Evolutionary conservation across 2,113 vertebrate species (phyloP).

Genomic region (Vireo altiloquus): DNA sequence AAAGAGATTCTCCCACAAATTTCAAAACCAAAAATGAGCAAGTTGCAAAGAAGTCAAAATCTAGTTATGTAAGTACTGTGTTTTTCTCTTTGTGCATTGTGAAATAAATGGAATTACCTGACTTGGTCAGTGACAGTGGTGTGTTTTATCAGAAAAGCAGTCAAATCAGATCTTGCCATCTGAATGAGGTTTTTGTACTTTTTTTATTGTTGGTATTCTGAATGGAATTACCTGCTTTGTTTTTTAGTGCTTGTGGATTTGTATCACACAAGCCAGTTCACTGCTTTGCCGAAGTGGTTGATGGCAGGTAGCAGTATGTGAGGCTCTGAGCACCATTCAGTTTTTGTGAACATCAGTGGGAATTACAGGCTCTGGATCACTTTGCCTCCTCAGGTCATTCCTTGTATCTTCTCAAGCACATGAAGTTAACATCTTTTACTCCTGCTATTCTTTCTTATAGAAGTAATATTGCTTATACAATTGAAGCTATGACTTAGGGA

Average conservation of each 20-base stretch:
- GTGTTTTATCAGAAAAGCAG: not conserved
- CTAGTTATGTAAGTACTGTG: slow-evolving; percentile 71
- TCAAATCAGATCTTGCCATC: not conserved
- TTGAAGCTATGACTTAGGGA: not conserved
- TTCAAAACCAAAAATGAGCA: slow-evolving; percentile 39
- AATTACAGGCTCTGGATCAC: not conserved
- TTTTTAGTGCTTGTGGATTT: not conserved
- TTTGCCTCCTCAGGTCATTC: not conserved
- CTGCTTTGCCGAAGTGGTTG: not conserved
- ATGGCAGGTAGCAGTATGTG: not conserved
- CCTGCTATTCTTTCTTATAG: not conserved
- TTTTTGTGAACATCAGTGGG: not conserved
- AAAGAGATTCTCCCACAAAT: slow-evolving; percentile 56
- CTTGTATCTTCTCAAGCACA: not conserved
- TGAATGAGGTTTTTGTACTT: not conserved
- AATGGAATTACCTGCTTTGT: not conserved
- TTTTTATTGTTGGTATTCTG: not conserved
- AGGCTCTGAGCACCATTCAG: not conserved
- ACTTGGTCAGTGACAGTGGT: not conserved
- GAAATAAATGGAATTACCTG: not conserved
- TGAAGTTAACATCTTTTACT: not conserved
- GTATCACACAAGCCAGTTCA: not conserved
- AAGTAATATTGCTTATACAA: not conserved
- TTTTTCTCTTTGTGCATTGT: not conserved
- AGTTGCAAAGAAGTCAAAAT: slow-evolving; percentile 75